A percentile compares a stretch with the other conserved stretches of the same genome.
phyloP scores from a whole-genome alignment of 2,113 vertebrate species.

The Phycodurus eques region DNA sequence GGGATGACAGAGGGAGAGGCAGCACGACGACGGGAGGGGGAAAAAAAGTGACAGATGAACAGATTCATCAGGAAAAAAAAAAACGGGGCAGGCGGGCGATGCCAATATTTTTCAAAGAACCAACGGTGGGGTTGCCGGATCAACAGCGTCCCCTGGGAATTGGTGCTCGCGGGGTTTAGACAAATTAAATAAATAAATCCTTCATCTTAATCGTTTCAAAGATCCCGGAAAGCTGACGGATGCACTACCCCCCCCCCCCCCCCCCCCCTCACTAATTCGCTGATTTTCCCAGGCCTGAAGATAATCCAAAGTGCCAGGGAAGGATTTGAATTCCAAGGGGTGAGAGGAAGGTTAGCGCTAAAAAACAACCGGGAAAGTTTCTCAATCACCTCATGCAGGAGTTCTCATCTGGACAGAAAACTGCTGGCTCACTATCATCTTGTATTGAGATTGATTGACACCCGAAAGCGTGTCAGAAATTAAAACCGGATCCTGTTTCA shows the following conservation, averaged over 20 bases:
- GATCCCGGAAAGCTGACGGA: slow-evolving; percentile 22
- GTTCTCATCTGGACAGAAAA: too few relatives aligned
- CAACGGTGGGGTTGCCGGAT: background rate
- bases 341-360: background rate
- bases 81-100: background rate
- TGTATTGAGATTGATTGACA: too few relatives aligned
- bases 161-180: background rate
- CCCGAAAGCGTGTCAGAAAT: too few relatives aligned
- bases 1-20: too few relatives aligned
- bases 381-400: background rate
- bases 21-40: too few relatives aligned
- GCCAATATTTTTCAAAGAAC: background rate
- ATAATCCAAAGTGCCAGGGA: slow-evolving; percentile 35
- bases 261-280: slow-evolving; percentile 1
- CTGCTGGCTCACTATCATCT: too few relatives aligned
- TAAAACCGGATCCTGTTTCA: background rate
- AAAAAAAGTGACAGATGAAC: background rate
- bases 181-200: background rate
- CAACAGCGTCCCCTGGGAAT: slow-evolving; percentile 4
- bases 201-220: slow-evolving; percentile 14
- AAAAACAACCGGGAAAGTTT: background rate
- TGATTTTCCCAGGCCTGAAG: slow-evolving; percentile 36
- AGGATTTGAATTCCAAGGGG: slow-evolving; percentile 6
- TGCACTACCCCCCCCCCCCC: slow-evolving; percentile 8
- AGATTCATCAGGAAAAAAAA: background rate